Evolutionary conservation across 2,888 invertebrate genomes (phyloP).

Genomic region (Argynnis bischoffii): DNA sequence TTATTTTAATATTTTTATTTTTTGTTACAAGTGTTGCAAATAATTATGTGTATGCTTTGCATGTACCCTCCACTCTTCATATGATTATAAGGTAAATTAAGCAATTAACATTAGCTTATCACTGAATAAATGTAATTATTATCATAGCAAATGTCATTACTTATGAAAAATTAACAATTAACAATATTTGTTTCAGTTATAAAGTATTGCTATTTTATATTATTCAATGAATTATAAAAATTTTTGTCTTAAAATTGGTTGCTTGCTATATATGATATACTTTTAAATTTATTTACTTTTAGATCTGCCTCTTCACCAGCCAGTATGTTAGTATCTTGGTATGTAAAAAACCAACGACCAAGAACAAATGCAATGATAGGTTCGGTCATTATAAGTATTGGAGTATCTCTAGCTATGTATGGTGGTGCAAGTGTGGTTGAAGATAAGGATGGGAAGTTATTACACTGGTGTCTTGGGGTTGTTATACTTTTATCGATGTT

Average conservation of each 20-base stretch:
- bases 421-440: slow-evolving; percentile 65
- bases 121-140: background rate
- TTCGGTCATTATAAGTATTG: slow-evolving; percentile 66
- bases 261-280: background rate
- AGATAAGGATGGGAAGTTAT: slow-evolving; percentile 58
- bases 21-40: slow-evolving; percentile 74
- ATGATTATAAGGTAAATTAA: slow-evolving; percentile 76
- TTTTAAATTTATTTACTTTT: slow-evolving; percentile 35
- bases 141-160: too few species aligned
- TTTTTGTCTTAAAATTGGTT: too few species aligned
- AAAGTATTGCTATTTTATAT: too few species aligned
- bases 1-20: slow-evolving; percentile 66
- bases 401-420: slow-evolving; percentile 69
- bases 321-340: slow-evolving; percentile 73
- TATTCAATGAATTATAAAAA: too few species aligned
- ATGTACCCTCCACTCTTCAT: slow-evolving; percentile 76
- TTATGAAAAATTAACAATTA: too few species aligned
- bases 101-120: background rate
- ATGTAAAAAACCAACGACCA: slow-evolving; percentile 60
- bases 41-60: slow-evolving; percentile 76
- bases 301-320: slow-evolving; percentile 76
- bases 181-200: too few species aligned
- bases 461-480: slow-evolving; percentile 71
- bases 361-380: slow-evolving; percentile 62
- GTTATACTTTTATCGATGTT: slow-evolving; percentile 61